Evolutionary conservation across 2,113 vertebrate genomes (phyloP).

Genomic region (Anguilla japonica): DNA sequence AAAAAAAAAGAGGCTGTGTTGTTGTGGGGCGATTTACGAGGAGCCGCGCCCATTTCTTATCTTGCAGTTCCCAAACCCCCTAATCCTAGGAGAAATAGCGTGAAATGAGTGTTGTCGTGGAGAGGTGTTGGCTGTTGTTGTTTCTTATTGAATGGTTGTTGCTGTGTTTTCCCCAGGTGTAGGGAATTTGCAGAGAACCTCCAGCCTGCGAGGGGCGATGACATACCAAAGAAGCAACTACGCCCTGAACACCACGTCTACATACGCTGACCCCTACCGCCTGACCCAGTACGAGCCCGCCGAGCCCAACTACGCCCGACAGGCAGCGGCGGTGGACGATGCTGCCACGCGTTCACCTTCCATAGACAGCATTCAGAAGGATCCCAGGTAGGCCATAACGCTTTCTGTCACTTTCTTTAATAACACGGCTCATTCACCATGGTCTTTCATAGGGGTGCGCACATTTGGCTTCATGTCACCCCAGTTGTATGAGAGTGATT

Average conservation of each 20-base stretch:
- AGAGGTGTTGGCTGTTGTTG: conserved; percentile 5
- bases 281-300: conserved; percentile 78
- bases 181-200: conserved; percentile 88
- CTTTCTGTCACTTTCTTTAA: not conserved
- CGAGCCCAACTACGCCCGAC: conserved; percentile 75
- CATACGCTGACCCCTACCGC: conserved; percentile 85
- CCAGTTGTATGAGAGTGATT: not conserved
- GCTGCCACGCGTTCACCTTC: conserved; percentile 87
- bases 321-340: conserved; percentile 72
- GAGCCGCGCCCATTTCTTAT: not conserved
- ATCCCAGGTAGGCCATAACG: conserved; percentile 80
- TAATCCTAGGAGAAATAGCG: not conserved
- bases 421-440: too few species aligned
- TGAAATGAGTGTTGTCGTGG: not conserved
- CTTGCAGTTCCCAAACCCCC: not conserved
- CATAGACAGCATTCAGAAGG: conserved; percentile 97
- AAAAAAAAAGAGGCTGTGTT: conserved; percentile 41
- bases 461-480: not conserved
- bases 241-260: conserved; percentile 77
- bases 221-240: conserved; percentile 95
- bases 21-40: conserved; percentile 44
- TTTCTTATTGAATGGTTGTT: conserved; percentile 18
- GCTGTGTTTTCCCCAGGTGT: conserved; percentile 67
- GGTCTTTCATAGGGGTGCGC: not conserved
- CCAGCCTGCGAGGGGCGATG: conserved; percentile 89